phyloP scores from a whole-genome alignment of 2,797 vertebrate species.

The Acanthiza pusilla region DNA sequence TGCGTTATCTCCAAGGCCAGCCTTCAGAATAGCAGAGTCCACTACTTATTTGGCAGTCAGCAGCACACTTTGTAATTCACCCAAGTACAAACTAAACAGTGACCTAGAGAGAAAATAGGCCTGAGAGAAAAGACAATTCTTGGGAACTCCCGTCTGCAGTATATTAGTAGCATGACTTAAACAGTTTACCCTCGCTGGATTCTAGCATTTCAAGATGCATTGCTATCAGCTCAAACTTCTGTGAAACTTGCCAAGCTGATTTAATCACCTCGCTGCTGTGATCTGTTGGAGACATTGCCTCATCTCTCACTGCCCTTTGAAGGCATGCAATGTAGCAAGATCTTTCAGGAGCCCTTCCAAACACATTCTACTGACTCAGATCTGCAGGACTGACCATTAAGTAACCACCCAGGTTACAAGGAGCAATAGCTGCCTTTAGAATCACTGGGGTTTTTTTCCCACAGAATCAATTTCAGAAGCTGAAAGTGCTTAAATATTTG shows the following conservation, averaged over 20 bases:
- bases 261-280: neutral
- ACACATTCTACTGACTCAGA: neutral
- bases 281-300: neutral
- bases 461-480: neutral
- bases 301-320: neutral
- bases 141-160: neutral
- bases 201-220: neutral
- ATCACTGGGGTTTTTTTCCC: neutral
- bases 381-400: slow-evolving; percentile 2
- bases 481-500: neutral
- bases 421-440: neutral
- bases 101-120: neutral
- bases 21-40: neutral
- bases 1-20: neutral
- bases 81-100: neutral
- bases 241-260: slow-evolving; percentile 4
- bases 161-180: neutral
- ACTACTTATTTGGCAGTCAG: neutral
- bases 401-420: neutral
- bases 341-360: neutral
- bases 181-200: neutral
- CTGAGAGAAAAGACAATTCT: neutral
- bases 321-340: neutral
- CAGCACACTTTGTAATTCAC: neutral
- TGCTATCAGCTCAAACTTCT: neutral